Evolutionary conservation across 2,113 vertebrate genomes (phyloP).

Genomic region (Desmodus rotundus): DNA sequence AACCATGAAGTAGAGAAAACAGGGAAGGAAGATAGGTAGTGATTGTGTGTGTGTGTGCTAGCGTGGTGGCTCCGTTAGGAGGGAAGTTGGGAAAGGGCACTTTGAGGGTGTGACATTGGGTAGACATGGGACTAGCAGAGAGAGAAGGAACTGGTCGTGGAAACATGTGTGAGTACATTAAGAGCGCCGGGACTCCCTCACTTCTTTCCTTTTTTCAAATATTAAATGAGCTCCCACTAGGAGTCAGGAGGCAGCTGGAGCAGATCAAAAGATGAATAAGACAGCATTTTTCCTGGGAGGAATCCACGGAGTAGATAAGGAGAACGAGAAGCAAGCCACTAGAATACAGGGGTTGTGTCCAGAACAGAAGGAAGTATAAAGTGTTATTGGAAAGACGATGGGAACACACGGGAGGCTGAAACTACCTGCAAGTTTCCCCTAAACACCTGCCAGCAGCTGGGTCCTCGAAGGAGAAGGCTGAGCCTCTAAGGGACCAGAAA

Average conservation of each 20-base stretch:
- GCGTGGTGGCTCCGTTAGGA: neutral
- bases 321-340: neutral
- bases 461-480: neutral
- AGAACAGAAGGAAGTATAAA: neutral
- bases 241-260: neutral
- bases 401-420: neutral
- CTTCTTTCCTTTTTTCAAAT: neutral
- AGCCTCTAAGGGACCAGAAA: neutral
- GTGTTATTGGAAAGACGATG: neutral
- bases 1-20: neutral
- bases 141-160: neutral
- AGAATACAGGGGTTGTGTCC: neutral
- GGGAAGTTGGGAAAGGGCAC: neutral
- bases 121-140: neutral
- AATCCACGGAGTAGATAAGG: neutral
- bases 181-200: accelerated
- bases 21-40: neutral
- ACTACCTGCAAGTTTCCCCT: neutral
- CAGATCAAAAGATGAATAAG: neutral
- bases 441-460: neutral
- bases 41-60: neutral
- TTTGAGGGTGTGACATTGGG: neutral
- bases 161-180: neutral
- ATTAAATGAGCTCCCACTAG: neutral
- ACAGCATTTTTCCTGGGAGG: neutral